These are phyloP conservation scores for Globodera ellingtonae DNA, from an alignment of 1,140 invertebrate species.

Conservation along the genomic window DNA sequence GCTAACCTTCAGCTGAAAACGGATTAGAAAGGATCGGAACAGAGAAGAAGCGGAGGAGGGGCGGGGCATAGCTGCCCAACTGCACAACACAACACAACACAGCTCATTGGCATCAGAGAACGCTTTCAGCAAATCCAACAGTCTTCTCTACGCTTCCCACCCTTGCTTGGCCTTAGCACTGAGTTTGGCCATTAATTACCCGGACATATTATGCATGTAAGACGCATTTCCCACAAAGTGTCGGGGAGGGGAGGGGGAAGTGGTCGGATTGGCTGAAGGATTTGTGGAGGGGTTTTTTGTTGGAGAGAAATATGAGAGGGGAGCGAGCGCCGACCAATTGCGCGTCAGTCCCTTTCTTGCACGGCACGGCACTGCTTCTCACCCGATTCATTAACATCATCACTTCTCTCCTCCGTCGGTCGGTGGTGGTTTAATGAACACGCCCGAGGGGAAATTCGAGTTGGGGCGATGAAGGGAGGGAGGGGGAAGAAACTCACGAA, in stretches of 20 bases:
- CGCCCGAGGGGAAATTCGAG: slow-evolving; percentile 18
- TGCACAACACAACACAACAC: too few relatives aligned
- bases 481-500: neutral
- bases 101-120: too few relatives aligned
- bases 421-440: slow-evolving; percentile 18
- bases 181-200: neutral
- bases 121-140: too few relatives aligned
- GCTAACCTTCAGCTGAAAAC: too few relatives aligned
- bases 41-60: too few relatives aligned
- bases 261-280: neutral
- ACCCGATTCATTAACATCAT: neutral
- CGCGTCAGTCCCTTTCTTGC: neutral
- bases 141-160: neutral
- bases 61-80: too few relatives aligned
- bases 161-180: neutral
- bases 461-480: neutral
- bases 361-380: neutral
- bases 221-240: neutral
- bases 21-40: too few relatives aligned
- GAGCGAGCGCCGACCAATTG: neutral
- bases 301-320: slow-evolving; percentile 2
- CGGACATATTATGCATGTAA: neutral
- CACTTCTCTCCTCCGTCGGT: neutral
- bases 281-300: neutral
- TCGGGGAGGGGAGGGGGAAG: neutral